Base-by-base conservation (phyloP, 2,888 invertebrate species). In the Hydrotaea diabolus region DNA sequence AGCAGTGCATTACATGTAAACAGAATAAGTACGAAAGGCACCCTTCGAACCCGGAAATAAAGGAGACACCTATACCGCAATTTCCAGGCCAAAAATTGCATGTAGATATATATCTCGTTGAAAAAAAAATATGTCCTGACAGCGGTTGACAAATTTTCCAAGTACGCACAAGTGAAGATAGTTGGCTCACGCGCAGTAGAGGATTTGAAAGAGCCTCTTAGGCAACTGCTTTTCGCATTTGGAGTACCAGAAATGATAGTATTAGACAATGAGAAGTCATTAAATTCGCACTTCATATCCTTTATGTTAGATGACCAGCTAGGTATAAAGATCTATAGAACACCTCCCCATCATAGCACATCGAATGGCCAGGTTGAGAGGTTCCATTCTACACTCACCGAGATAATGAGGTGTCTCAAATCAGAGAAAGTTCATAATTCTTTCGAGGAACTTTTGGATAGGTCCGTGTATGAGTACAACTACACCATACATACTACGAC, bases 381-480 rank as follows among this genome's bases (percentile, higher is more conserved):
- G 11, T 79, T 79, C 36, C 83, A 83, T 21, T 79, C 79, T 0
- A 79, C 76, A 7, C 57, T 78, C 2, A 36, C 72, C 9, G 83
- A 83, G 36, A 46, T 83, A 3, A 79, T 83, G 74, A 49, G 78
- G 2, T 82, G 79, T 31, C 1, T 79, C 2, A 83, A 83, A 31
- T 13, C 72, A 0, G 78, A 83, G 31, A 75, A 76, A 1, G 19
- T 19, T 53, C 31, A 77, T 8, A 39, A 17, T 13, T 49, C 81
- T 26, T 81, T 84, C 23, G 23, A 57, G 23, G 77, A 84, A 62
- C 78, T 84, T 31, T 55, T 85, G 3, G 69, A 76, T 1, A 83
- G 26, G 31, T 62, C 78, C n/a, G 62, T 82, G 13, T 77, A 78
- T 15, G 85, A 85, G 72, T 82, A 85, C 57, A 85, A 83, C 26